phyloP scores from a whole-genome alignment of 2,113 vertebrate genomes.

The Forbesichthys agassizii region DNA sequence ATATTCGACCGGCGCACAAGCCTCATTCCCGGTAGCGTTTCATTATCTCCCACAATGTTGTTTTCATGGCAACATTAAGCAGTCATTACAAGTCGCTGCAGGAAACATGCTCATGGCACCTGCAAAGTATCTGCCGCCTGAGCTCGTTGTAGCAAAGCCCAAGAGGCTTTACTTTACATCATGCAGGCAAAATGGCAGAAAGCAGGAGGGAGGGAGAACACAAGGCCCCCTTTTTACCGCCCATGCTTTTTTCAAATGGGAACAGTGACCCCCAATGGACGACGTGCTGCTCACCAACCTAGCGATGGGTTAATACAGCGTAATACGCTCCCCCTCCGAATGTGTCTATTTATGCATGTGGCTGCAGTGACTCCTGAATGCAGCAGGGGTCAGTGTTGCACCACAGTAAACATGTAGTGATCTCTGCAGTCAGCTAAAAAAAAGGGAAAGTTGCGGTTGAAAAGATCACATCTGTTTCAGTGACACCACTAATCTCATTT shows the following conservation, averaged over 20 bases:
- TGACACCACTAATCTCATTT: slow-evolving; percentile 71
- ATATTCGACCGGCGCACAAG: slow-evolving; percentile 29
- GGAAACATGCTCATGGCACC: slow-evolving; percentile 56
- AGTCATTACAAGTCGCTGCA: slow-evolving; percentile 62
- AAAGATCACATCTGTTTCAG: slow-evolving; percentile 68
- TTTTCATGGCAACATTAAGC: slow-evolving; percentile 67
- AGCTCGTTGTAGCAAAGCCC: slow-evolving; percentile 42
- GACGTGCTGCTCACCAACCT: slow-evolving; percentile 21
- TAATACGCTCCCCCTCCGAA: not conserved
- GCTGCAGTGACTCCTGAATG: slow-evolving; percentile 37
- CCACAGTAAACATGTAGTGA: slow-evolving; percentile 18
- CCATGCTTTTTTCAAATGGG: slow-evolving; percentile 58
- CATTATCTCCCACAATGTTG: slow-evolving; percentile 55
- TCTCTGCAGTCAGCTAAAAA: not conserved
- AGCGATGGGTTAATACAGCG: slow-evolving; percentile 52
- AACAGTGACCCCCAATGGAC: slow-evolving; percentile 82
- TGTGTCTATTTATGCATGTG: not conserved
- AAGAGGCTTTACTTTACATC: slow-evolving; percentile 47
- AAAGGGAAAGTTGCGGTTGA: slow-evolving; percentile 33
- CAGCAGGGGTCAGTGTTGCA: slow-evolving; percentile 79
- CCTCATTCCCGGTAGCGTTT: slow-evolving; percentile 46
- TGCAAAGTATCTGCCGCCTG: slow-evolving; percentile 30
- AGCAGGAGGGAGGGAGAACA: slow-evolving; percentile 1
- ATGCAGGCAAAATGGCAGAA: slow-evolving; percentile 63
- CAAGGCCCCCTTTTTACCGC: slow-evolving; percentile 5